phyloP scores from a whole-genome alignment of 30 jellyfish, hydroid and myxozoan genomes.

The Sanderia malayensis region DNA sequence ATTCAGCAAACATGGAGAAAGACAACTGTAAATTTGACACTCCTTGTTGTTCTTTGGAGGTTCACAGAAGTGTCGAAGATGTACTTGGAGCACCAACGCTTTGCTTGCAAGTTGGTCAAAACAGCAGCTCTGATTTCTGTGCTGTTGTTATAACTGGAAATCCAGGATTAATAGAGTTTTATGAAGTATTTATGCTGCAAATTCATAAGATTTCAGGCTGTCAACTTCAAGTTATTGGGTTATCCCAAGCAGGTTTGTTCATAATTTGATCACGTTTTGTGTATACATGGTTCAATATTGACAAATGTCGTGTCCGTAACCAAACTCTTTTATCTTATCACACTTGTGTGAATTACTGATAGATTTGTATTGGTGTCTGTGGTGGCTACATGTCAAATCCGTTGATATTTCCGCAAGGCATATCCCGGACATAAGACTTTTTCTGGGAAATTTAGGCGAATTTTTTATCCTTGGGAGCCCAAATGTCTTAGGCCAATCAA shows the following conservation, averaged over 20 bases:
- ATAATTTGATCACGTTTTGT: too few species aligned
- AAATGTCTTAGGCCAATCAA: too few species aligned
- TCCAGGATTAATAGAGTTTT: constrained; percentile 86
- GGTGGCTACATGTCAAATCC: too few species aligned
- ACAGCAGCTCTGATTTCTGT: constrained; percentile 44
- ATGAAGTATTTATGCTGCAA: constrained; percentile 64
- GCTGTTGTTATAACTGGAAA: constrained; percentile 81
- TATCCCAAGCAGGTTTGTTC: constrained; percentile 76
- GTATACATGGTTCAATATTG: too few species aligned
- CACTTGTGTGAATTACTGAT: too few species aligned
- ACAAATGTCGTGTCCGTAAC: too few species aligned
- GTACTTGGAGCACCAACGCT: constrained; percentile 51
- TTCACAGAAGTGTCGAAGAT: constrained; percentile 53
- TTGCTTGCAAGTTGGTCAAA: constrained; percentile 36
- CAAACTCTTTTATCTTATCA: too few species aligned
- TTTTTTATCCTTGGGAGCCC: too few species aligned
- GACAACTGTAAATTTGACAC: background rate
- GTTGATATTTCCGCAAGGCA: too few species aligned
- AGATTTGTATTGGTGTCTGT: too few species aligned
- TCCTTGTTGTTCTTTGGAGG: constrained; percentile 44
- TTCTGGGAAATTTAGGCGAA: too few species aligned
- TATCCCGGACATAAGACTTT: too few species aligned
- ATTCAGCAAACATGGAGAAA: background rate
- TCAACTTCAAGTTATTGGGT: constrained; percentile 59
- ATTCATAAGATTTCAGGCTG: constrained; percentile 33